A percentile compares a stretch with the other conserved stretches of the same genome.
phyloP scores from a whole-genome alignment of 2,888 invertebrate species.

The Thymelicus lineola region DNA sequence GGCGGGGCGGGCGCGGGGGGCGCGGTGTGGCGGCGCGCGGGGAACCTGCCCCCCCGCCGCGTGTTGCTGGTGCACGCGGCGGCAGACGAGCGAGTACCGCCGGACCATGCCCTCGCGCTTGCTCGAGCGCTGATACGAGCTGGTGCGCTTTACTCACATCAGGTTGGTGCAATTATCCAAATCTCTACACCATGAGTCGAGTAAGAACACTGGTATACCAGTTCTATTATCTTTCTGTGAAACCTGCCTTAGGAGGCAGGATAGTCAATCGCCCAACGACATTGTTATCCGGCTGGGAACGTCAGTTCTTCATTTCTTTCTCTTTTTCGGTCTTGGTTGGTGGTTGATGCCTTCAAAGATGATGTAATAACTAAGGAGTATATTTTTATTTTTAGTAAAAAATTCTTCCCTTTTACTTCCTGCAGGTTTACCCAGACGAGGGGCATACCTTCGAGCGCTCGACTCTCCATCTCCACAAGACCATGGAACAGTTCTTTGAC shows the following conservation, averaged over 20 bases:
- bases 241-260: no score
- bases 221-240: no score
- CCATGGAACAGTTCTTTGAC: constrained; percentile 94
- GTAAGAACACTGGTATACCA: no score
- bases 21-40: constrained; percentile 92
- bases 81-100: constrained; percentile 93
- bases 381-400: no score
- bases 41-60: constrained; percentile 87
- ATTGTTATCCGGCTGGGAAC: no score
- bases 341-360: no score
- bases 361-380: no score
- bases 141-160: constrained; percentile 92
- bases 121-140: constrained; percentile 93
- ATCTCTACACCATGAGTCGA: no score
- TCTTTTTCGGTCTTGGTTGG: no score
- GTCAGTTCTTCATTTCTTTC: no score
- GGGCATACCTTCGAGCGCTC: constrained; percentile 91
- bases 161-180: constrained; percentile 84
- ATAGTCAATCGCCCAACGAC: no score
- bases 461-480: constrained; percentile 91
- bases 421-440: constrained; percentile 94
- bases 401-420: not conserved
- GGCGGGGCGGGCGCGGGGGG: constrained; percentile 89
- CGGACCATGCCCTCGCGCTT: constrained; percentile 94
- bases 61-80: constrained; percentile 92